Evolutionary conservation across 2,113 vertebrate genomes (phyloP).

Genomic region (Bombycilla garrulus): DNA sequence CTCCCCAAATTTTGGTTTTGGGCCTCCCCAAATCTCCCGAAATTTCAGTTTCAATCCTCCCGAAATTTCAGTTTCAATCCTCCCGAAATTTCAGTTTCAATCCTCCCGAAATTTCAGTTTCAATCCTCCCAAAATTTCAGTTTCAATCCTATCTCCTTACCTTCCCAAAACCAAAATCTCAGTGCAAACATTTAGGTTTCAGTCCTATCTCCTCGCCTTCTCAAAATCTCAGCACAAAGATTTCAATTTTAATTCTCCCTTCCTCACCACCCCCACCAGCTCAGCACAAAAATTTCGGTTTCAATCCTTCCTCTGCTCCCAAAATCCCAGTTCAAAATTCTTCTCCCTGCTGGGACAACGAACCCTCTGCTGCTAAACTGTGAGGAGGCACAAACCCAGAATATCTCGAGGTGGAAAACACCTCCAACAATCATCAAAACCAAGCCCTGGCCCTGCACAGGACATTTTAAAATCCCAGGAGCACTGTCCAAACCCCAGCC

Average conservation of each 20-base stretch:
- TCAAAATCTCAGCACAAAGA: background rate
- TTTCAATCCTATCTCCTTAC: too few relatives aligned
- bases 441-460: background rate
- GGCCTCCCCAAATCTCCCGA: too few relatives aligned
- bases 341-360: background rate
- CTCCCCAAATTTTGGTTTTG: too few relatives aligned
- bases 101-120: too few relatives aligned
- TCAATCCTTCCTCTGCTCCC: background rate
- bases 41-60: too few relatives aligned
- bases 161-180: background rate
- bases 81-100: too few relatives aligned
- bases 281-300: background rate
- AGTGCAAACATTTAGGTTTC: background rate
- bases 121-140: too few relatives aligned
- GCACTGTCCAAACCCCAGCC: accelerated
- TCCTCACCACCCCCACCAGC: background rate
- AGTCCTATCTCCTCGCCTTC: background rate
- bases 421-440: background rate
- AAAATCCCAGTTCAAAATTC: background rate
- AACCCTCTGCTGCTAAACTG: background rate
- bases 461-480: background rate
- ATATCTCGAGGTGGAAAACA: background rate
- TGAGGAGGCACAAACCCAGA: accelerated
- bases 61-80: too few relatives aligned
- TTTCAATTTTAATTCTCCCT: background rate